Evolutionary conservation across 2,113 vertebrate genomes (phyloP).

Genomic region (Phalacrocorax aristotelis): DNA sequence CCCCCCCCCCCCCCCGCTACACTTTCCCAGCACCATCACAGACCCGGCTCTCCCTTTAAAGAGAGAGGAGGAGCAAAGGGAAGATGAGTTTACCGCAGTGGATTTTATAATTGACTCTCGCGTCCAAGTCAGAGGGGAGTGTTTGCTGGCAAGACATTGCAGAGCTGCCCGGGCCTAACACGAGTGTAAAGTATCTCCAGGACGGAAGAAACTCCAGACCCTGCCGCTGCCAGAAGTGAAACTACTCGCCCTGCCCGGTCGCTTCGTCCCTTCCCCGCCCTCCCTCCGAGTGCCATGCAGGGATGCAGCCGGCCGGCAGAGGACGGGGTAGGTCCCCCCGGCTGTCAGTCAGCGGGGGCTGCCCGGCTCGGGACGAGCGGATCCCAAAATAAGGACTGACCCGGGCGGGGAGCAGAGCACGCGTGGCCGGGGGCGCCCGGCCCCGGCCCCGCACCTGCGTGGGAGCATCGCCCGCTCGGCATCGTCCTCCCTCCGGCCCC

Average conservation of each 20-base stretch:
- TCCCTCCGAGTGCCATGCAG: not conserved
- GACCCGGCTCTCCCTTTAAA: conserved; percentile 17
- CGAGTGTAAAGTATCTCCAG: not conserved
- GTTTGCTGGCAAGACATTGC: not conserved
- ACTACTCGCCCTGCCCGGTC: not conserved
- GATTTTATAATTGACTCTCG: conserved; percentile 33
- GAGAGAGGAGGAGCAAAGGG: conserved; percentile 50
- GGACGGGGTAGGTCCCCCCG: conserved; percentile 23
- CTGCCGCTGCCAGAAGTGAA: not conserved
- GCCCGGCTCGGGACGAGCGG: not conserved
- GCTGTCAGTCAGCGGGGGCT: not conserved
- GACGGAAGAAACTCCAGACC: conserved; percentile 21
- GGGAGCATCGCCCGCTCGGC: not conserved
- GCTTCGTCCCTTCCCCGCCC: not conserved
- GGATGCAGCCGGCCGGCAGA: conserved; percentile 26
- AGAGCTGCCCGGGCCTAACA: not conserved
- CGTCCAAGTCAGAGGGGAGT: not conserved
- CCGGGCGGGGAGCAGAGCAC: not conserved
- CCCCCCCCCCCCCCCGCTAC: not conserved
- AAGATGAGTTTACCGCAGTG: conserved; percentile 57
- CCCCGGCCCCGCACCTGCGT: not conserved
- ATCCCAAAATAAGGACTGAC: not conserved
- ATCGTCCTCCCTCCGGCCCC: not conserved
- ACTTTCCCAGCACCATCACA: not conserved
- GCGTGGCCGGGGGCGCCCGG: not conserved